phyloP scores from a whole-genome alignment of 2,888 invertebrate species.

The Malachius bipustulatus region DNA sequence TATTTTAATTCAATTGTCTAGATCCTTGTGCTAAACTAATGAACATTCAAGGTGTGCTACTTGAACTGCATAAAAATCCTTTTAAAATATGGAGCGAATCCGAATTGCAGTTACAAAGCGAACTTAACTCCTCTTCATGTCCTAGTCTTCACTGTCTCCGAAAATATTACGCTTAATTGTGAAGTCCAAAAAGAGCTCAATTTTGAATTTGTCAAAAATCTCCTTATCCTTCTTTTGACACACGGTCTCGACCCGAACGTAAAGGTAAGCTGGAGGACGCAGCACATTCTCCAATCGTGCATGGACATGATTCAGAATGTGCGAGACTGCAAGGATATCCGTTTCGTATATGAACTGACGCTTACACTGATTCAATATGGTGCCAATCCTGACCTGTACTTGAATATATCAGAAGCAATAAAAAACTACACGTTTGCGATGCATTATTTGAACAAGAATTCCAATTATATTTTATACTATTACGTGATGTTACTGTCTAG shows the following conservation, averaged over 20 bases:
- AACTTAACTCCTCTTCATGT: slow-evolving; percentile 59
- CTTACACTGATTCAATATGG: slow-evolving; percentile 61
- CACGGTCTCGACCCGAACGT: slow-evolving; percentile 57
- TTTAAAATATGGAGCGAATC: slow-evolving; percentile 58
- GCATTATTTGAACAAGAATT: slow-evolving; percentile 42
- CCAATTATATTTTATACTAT: slow-evolving; percentile 53
- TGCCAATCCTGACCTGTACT: slow-evolving; percentile 57
- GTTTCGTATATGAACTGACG: slow-evolving; percentile 57
- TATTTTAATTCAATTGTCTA: slow-evolving; percentile 13
- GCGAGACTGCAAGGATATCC: slow-evolving; percentile 51
- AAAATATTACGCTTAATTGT: slow-evolving; percentile 56
- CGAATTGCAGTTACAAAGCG: slow-evolving; percentile 57
- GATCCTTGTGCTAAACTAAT: too few species aligned
- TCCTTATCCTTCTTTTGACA: slow-evolving; percentile 50
- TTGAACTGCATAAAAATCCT: slow-evolving; percentile 57
- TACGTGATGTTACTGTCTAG: slow-evolving; percentile 59
- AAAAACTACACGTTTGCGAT: slow-evolving; percentile 32
- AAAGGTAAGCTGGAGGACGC: slow-evolving; percentile 46
- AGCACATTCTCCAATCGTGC: slow-evolving; percentile 58
- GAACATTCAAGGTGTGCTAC: slow-evolving; percentile 49
- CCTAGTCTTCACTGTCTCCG: slow-evolving; percentile 57
- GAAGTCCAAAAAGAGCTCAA: slow-evolving; percentile 54
- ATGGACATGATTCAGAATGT: slow-evolving; percentile 60
- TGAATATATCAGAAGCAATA: slow-evolving; percentile 39
- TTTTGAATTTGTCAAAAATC: slow-evolving; percentile 58